Conservation (phyloP, 2,888 invertebrate genomes). For the Drosophila mimetica region DNA sequence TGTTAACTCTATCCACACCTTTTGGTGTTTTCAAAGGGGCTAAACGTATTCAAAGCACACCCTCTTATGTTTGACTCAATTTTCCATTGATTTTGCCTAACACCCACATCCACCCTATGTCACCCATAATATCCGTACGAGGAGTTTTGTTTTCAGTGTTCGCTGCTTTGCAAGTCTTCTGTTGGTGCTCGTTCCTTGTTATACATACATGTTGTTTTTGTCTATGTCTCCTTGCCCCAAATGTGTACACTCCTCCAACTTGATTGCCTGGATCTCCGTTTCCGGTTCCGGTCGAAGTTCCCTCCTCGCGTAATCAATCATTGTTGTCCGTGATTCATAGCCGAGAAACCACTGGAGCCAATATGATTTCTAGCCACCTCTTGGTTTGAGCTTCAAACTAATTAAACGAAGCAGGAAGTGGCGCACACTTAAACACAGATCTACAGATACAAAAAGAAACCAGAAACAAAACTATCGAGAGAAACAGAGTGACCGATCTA, state of each 20-base stretch:
- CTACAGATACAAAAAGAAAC: neutral
- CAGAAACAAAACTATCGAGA: neutral
- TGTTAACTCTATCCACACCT: neutral
- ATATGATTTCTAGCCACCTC: neutral
- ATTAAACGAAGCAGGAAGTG: neutral
- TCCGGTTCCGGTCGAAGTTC: neutral
- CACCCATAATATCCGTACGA: constrained; percentile 1
- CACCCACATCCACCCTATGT: too few relatives aligned
- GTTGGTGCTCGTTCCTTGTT: constrained; percentile 41
- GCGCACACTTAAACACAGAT: constrained; percentile 1
- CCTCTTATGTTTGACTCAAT: too few relatives aligned
- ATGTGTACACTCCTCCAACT: constrained; percentile 1
- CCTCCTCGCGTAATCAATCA: neutral
- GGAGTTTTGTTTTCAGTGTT: constrained; percentile 34
- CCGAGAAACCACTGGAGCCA: neutral
- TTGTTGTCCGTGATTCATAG: neutral
- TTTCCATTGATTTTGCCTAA: too few relatives aligned
- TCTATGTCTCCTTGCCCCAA: constrained; percentile 15
- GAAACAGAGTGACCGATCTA: too few relatives aligned
- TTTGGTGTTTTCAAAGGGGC: neutral
- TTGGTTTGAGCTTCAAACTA: neutral
- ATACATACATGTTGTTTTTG: constrained; percentile 36
- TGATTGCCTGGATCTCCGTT: neutral
- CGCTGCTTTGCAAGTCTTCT: constrained; percentile 40
- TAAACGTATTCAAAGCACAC: too few relatives aligned